phyloP scores from a whole-genome alignment of 2,797 vertebrate species.

The Molossus alvarezi region DNA sequence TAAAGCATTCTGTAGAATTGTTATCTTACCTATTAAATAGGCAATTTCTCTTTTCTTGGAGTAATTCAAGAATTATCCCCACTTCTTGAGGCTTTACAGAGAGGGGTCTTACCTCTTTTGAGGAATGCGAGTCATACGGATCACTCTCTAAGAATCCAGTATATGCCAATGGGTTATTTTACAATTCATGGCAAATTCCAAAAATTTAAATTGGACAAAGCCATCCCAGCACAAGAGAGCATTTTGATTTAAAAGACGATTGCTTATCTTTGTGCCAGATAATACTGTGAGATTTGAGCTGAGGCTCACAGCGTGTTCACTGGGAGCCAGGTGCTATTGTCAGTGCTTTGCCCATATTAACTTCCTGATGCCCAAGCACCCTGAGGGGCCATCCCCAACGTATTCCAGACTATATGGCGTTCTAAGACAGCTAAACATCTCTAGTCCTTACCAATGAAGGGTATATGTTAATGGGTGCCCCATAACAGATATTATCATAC shows the following conservation, averaged over 20 bases:
- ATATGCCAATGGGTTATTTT: background rate
- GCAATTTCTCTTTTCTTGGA: background rate
- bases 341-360: background rate
- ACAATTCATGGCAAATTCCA: background rate
- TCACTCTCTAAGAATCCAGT: slow-evolving; percentile 3
- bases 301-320: background rate
- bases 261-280: background rate
- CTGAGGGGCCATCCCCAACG: accelerated
- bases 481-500: background rate
- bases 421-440: background rate
- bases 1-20: background rate
- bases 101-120: background rate
- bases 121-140: background rate
- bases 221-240: background rate
- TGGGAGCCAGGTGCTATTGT: background rate
- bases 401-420: background rate
- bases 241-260: background rate
- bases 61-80: background rate
- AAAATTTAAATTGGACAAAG: background rate
- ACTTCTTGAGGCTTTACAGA: background rate
- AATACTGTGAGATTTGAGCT: too few species aligned
- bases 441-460: background rate
- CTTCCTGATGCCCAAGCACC: background rate
- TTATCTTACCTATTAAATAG: background rate
- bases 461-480: background rate